Percentiles rank a stretch among this genome's conserved stretches.
These are phyloP conservation scores for Felis chaus DNA, from an alignment of 2,113 vertebrate genomes.

Conservation along the genomic window DNA sequence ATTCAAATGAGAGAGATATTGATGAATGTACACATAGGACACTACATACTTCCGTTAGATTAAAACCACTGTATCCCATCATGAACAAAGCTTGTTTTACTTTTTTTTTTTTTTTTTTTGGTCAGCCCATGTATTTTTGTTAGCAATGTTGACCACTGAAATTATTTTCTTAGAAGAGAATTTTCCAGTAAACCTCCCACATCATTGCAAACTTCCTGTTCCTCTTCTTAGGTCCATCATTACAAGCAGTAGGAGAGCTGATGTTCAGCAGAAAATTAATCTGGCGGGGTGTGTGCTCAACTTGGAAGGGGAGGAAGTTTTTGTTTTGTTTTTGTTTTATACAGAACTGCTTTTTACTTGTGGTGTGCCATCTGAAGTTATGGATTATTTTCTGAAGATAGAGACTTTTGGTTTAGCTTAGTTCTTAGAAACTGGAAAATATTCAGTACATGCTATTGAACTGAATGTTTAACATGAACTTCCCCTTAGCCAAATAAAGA, in stretches of 20 bases:
- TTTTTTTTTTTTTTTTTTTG: background rate
- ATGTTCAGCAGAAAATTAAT: slow-evolving; percentile 53
- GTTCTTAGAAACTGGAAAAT: background rate
- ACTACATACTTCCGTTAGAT: background rate
- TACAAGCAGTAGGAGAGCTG: background rate
- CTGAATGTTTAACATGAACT: background rate
- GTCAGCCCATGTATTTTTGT: slow-evolving; percentile 11
- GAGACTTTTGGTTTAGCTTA: background rate
- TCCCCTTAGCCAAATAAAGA: slow-evolving; percentile 30
- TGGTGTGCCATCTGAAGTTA: background rate
- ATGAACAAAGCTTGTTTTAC: background rate
- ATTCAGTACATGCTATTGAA: background rate
- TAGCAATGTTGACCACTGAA: slow-evolving; percentile 4
- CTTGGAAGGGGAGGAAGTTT: slow-evolving; percentile 25
- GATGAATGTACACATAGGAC: background rate
- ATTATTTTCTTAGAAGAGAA: slow-evolving; percentile 48
- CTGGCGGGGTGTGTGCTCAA: background rate
- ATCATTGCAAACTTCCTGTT: slow-evolving; percentile 40
- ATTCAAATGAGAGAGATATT: background rate
- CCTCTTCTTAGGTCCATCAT: background rate
- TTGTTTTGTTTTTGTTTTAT: slow-evolving; percentile 20
- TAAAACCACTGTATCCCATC: background rate
- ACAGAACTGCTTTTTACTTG: slow-evolving; percentile 47
- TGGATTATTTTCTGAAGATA: background rate
- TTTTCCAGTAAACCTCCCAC: slow-evolving; percentile 47